Base-by-base conservation (phyloP, 1,140 invertebrate species). In the Saccostrea cuccullata region DNA sequence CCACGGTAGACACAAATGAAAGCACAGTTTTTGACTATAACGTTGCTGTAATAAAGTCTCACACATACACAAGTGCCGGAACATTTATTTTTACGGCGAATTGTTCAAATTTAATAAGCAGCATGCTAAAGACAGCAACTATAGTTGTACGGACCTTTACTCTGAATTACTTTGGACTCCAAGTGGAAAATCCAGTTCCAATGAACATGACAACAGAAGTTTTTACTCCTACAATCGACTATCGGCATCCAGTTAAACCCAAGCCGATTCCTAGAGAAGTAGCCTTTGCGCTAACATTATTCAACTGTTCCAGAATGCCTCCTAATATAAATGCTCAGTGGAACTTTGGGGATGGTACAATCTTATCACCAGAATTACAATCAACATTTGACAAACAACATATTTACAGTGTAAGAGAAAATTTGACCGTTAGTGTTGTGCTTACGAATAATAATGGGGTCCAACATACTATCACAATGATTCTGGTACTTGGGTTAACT, bases 281-380 rank as follows among this genome's bases (percentile, higher is more conserved):
- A 6, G 40, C 40, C 6, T 89, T 89, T 70, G 36, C 20, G 36
- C 40, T 89, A 3, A 70, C 84, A 30, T 56, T 89, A 26, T 86
- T 88, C 5, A 60, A 20, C 55, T 85, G 83, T 47, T 88, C 87
- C 6, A 70, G 85, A 83, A 83, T 87, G 15, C 67, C 86, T 6
- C 86, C 86, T 4, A 64, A 84, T 86, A 85, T 89, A 13, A 70
- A 26, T 6, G 86, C 87, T 70, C 70, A 73, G 13, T 89, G 89
- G 89, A 26, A 89, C 58, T 89, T 89, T 47, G 70, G 84, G 4
- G 89, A 89, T 23, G 86, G 85, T 40, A 83, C 89, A 20, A 15
- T 26, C 13, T 5, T 17, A 12, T 26, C 77, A 11, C 17, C 47
- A 47, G 47, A 55, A 12, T 12, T 40, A 13, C 30, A 83, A 20